These are phyloP conservation scores for Griposia aprilina DNA, from an alignment of 2,888 invertebrate species.

Conservation along the genomic window DNA sequence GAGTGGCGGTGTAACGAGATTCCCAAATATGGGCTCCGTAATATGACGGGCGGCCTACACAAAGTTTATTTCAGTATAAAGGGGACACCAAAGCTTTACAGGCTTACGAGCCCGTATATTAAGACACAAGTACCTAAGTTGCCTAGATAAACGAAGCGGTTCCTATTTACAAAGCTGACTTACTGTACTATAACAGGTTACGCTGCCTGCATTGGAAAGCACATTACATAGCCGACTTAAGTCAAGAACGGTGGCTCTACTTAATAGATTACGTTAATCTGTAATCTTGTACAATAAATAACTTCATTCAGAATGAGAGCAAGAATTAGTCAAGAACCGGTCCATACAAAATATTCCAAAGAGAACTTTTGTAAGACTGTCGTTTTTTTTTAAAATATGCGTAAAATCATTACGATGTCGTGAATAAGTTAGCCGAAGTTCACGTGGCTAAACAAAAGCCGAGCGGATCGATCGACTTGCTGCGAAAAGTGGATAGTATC, in stretches of 20 bases:
- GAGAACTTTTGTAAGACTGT: slow-evolving; percentile 25
- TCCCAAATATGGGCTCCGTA: slow-evolving; percentile 58
- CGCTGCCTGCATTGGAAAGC: slow-evolving; percentile 53
- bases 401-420: no score
- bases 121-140: slow-evolving; percentile 51
- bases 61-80: slow-evolving; percentile 51
- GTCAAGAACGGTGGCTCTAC: slow-evolving; percentile 24
- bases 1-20: slow-evolving; percentile 58
- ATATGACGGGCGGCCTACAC: slow-evolving; percentile 59
- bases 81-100: slow-evolving; percentile 41
- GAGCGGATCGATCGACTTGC: neutral
- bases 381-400: slow-evolving; percentile 29
- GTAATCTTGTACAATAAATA: slow-evolving; percentile 56
- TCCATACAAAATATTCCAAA: slow-evolving; percentile 15
- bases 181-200: slow-evolving; percentile 41
- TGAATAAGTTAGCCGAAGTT: neutral
- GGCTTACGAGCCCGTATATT: slow-evolving; percentile 50
- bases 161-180: slow-evolving; percentile 44
- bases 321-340: slow-evolving; percentile 49
- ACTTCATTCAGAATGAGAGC: slow-evolving; percentile 40
- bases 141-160: slow-evolving; percentile 52
- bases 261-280: slow-evolving; percentile 52
- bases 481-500: neutral
- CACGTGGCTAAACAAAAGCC: neutral
- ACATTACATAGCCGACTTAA: slow-evolving; percentile 36